A percentile compares a stretch with the other conserved stretches of the same genome.
Conservation (phyloP, 2,113 vertebrate genomes). For the Geococcyx californianus region DNA sequence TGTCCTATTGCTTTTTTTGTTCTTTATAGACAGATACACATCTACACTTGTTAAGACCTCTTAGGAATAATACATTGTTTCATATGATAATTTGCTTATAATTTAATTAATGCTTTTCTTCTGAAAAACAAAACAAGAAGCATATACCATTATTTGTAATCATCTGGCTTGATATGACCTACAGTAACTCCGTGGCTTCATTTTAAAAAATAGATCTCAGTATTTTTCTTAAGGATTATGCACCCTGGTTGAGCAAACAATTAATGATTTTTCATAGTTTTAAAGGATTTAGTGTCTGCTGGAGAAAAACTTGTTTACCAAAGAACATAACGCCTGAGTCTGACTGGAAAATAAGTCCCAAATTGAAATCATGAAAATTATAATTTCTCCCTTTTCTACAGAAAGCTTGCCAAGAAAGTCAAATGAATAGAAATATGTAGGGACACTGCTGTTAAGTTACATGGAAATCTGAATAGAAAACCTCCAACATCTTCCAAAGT, state of each 20-base stretch:
- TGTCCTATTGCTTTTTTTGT: neutral
- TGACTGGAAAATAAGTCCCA: slow-evolving; percentile 65
- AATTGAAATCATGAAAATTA: slow-evolving; percentile 26
- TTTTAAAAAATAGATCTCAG: slow-evolving; percentile 3
- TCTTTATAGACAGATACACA: neutral
- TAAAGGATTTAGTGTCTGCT: slow-evolving; percentile 43
- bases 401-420: slow-evolving; percentile 39
- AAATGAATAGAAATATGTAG: slow-evolving; percentile 35
- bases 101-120: neutral
- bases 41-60: neutral
- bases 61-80: neutral
- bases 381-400: slow-evolving; percentile 42
- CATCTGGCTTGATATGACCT: neutral
- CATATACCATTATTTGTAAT: neutral
- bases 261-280: slow-evolving; percentile 56
- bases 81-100: neutral
- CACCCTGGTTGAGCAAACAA: neutral
- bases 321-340: slow-evolving; percentile 40
- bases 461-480: slow-evolving; percentile 38
- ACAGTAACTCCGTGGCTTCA: neutral
- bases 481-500: slow-evolving; percentile 3
- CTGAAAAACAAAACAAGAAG: slow-evolving; percentile 21
- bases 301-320: slow-evolving; percentile 45
- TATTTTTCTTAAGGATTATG: neutral
- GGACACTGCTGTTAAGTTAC: slow-evolving; percentile 10